Conservation (phyloP, 2,113 vertebrate species). For the Malurus melanocephalus region DNA sequence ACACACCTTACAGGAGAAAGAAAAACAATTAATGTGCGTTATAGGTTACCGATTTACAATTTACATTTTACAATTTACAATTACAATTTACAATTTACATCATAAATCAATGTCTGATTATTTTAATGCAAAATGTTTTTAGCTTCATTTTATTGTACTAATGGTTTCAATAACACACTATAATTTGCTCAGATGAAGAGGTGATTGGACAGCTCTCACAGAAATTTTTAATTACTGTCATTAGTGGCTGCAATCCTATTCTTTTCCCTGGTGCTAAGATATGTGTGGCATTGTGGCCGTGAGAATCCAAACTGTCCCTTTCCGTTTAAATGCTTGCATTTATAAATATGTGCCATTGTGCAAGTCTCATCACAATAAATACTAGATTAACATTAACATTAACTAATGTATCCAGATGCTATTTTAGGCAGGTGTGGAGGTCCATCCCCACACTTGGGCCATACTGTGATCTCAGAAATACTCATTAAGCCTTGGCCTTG, state of each 20-base stretch:
- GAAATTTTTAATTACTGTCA: slow-evolving; percentile 63
- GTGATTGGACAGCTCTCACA: slow-evolving; percentile 56
- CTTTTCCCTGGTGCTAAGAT: slow-evolving; percentile 4
- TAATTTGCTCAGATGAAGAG: slow-evolving; percentile 55
- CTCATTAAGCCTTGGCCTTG: not conserved
- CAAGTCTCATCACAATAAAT: not conserved
- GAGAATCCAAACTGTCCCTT: not conserved
- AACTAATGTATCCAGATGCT: not conserved
- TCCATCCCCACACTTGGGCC: not conserved
- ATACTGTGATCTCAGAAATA: not conserved
- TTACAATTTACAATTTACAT: slow-evolving; percentile 50
- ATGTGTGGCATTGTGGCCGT: accelerated
- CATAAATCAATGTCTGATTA: slow-evolving; percentile 48
- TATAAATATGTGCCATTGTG: not conserved
- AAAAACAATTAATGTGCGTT: slow-evolving; percentile 25
- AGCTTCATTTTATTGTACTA: slow-evolving; percentile 33
- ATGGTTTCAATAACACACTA: slow-evolving; percentile 42
- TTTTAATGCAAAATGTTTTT: slow-evolving; percentile 45
- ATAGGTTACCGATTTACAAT: slow-evolving; percentile 43
- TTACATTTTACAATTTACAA: not conserved
- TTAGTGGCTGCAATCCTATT: slow-evolving; percentile 43
- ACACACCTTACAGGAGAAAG: not conserved
- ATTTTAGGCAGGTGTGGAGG: not conserved
- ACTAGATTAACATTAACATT: not conserved
- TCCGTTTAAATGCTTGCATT: not conserved